phyloP scores from a whole-genome alignment of 2,888 invertebrate genomes.

The Acanthosepion lycidas region DNA sequence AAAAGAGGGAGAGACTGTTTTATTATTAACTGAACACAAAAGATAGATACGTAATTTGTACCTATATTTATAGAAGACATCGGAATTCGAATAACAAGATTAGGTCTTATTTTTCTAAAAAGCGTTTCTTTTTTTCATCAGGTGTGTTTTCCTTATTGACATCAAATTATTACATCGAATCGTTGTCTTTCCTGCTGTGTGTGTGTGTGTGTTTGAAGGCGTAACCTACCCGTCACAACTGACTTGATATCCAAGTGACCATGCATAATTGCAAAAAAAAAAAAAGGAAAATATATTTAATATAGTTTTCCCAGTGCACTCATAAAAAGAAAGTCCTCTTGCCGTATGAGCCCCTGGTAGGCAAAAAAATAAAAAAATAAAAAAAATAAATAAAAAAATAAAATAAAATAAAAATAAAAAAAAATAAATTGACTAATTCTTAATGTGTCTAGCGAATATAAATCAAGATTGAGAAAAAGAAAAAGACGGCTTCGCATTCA shows the following conservation, averaged over 20 bases:
- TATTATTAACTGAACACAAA: too few relatives aligned
- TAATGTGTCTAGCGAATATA: not conserved
- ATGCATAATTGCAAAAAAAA: not conserved
- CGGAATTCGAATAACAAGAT: too few relatives aligned
- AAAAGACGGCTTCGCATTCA: not conserved
- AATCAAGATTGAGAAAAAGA: not conserved
- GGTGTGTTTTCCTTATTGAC: not conserved
- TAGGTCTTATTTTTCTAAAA: not conserved
- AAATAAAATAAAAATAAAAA: too few relatives aligned
- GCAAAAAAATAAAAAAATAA: accelerated
- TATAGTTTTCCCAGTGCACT: not conserved
- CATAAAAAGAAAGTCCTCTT: not conserved
- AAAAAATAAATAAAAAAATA: not conserved
- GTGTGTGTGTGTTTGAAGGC: not conserved
- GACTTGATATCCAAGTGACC: not conserved
- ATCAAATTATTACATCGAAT: not conserved
- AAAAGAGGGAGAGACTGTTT: too few relatives aligned
- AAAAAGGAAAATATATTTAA: not conserved
- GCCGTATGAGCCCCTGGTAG: not conserved
- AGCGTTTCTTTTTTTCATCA: not conserved
- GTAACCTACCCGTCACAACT: not conserved
- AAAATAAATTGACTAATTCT: not conserved
- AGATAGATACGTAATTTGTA: too few relatives aligned
- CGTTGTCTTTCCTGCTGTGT: too few relatives aligned
- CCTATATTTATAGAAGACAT: too few relatives aligned